Base-by-base conservation (phyloP, 2,797 vertebrate genomes). In the Tragopan temminckii region DNA sequence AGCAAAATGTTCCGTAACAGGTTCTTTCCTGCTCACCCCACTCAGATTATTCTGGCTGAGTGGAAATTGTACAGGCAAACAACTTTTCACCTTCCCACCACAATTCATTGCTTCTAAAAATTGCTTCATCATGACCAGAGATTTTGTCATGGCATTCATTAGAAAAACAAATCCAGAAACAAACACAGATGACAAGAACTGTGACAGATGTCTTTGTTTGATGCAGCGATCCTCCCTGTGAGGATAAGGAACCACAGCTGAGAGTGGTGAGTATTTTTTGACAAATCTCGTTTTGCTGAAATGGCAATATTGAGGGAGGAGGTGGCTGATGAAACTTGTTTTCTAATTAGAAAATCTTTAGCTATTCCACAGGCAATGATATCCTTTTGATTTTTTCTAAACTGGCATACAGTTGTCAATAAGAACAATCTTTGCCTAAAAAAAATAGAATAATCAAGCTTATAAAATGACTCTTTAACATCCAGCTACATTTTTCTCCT, bases 111-210 rank as follows among this genome's bases (percentile, higher is more conserved):
- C 63, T 91, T 93, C 88, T 33, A 80, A 93, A 91, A 67, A 90
- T 81, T 84, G 91, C 85, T 40, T 88, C 91, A 90, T 89, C 57
- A 12, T 53, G 53, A 70, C 68, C 91, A 77, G 83, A 85, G 88
- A 69, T 93, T 91, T 91, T 94, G 88, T 80, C 77, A 79, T 2
- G 46, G 77, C 55, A 92, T 93, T 92, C 93, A 91, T 63, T 80
- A 84, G 59, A 84, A 76, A 91, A 89, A 79, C 38, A 93, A 92
- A 95, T 79, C 88, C 89, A 89, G 80, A 92, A 92, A 81, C 76
- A 93, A 92, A 89, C 70, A 42, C 33, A 86, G 72, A 84, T 76
- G 77, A 95, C 82, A 94, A 81, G 29, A 71, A 69, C 59, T n/a
- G 31, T 91, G 88, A 90, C 77, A 95, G 91, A 91, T 70, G 80